Percentiles rank a stretch among this genome's conserved stretches.
Conservation (phyloP, 2,797 vertebrate genomes). For the Coccyzus lansbergi region DNA sequence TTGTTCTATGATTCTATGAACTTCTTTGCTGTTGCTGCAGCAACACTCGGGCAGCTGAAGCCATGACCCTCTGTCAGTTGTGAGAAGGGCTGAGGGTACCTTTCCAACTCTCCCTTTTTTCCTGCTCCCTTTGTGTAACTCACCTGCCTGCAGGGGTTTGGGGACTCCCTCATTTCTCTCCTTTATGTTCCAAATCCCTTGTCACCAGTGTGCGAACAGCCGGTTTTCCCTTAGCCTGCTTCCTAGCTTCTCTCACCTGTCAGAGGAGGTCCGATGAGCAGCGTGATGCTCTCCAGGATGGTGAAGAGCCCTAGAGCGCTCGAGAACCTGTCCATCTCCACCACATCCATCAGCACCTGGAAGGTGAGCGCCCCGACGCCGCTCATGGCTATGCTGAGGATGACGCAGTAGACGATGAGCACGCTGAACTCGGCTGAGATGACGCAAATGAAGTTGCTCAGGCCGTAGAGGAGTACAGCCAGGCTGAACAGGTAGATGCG, state of each 20-base stretch:
- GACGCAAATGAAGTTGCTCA: slow-evolving; percentile 90
- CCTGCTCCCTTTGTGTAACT: not conserved
- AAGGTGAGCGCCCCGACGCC: slow-evolving; percentile 88
- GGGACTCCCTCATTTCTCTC: not conserved
- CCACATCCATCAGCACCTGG: slow-evolving; percentile 94
- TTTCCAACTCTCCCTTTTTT: not conserved
- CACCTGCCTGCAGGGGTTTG: not conserved
- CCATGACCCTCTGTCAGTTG: not conserved
- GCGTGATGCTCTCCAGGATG: slow-evolving; percentile 87
- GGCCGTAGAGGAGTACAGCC: slow-evolving; percentile 85
- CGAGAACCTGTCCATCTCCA: slow-evolving; percentile 91
- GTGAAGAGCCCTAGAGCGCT: slow-evolving; percentile 92
- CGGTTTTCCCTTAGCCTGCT: not conserved
- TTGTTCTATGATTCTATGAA: too few species aligned
- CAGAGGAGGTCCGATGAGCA: slow-evolving; percentile 89
- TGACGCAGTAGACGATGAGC: slow-evolving; percentile 83
- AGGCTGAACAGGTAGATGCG: slow-evolving; percentile 86
- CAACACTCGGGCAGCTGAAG: not conserved
- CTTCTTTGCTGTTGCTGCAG: not conserved
- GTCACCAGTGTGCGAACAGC: not conserved
- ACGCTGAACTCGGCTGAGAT: slow-evolving; percentile 78
- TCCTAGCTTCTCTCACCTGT: slow-evolving; percentile 82
- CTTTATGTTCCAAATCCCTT: not conserved
- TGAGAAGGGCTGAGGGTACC: not conserved
- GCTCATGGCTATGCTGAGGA: slow-evolving; percentile 90